Conservation (phyloP, 2,113 vertebrate genomes). For the human region DNA sequence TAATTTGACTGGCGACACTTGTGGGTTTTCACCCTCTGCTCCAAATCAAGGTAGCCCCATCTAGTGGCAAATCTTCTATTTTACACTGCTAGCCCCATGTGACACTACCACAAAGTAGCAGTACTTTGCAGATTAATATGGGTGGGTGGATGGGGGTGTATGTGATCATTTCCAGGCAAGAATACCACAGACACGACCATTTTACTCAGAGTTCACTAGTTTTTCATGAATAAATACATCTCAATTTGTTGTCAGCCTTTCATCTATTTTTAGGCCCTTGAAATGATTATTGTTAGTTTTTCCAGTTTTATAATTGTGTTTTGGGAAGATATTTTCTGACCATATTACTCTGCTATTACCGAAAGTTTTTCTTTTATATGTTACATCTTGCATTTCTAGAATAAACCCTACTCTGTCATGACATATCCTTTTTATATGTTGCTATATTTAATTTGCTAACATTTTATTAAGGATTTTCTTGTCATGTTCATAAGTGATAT, state of each 20-base stretch:
- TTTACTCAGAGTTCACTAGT: background rate
- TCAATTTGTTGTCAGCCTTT: background rate
- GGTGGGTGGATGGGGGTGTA: background rate
- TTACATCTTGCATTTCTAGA: background rate
- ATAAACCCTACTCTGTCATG: background rate
- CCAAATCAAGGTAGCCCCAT: background rate
- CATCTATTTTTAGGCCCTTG: background rate
- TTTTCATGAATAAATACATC: background rate
- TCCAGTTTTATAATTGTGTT: background rate
- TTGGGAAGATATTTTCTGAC: background rate
- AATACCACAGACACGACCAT: background rate
- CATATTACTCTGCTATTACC: background rate
- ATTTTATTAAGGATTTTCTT: slow-evolving; percentile 1
- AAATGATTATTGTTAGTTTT: background rate
- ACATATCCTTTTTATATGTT: background rate
- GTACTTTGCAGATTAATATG: background rate
- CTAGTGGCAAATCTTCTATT: background rate
- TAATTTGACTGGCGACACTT: background rate
- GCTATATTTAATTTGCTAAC: background rate
- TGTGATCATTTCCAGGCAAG: background rate
- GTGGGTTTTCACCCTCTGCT: background rate
- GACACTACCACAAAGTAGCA: background rate
- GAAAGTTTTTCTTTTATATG: background rate
- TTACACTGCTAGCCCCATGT: background rate
- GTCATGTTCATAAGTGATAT: background rate